A percentile compares a stretch with the other conserved stretches of the same genome.
phyloP scores from a whole-genome alignment of 2,113 vertebrate species.

The Chauna torquata region DNA sequence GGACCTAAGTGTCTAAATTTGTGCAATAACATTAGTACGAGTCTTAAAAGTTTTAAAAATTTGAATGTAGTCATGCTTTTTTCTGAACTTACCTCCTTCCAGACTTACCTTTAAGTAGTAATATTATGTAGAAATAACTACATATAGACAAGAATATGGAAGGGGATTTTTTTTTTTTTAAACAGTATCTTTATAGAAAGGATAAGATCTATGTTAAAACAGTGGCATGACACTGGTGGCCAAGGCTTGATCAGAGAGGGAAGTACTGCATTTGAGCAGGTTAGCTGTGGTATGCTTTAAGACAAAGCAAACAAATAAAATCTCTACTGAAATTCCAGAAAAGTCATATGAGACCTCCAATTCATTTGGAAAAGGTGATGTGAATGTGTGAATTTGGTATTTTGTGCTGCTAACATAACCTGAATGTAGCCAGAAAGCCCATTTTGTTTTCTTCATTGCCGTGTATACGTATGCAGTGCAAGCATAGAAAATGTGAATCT shows the following conservation, averaged over 20 bases:
- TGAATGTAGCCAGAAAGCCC: neutral
- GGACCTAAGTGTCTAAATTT: neutral
- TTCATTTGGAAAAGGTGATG: neutral
- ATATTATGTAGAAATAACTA: neutral
- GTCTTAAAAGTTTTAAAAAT: neutral
- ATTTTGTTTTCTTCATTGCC: neutral
- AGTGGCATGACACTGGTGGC: neutral
- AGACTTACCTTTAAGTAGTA: neutral
- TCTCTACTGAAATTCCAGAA: neutral
- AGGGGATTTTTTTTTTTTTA: neutral
- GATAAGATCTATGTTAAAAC: neutral
- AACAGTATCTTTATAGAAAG: neutral
- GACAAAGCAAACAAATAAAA: neutral
- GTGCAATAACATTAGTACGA: neutral
- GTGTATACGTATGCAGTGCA: accelerated
- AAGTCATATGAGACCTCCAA: neutral
- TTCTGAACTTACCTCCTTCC: neutral
- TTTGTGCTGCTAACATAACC: neutral
- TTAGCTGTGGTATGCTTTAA: neutral
- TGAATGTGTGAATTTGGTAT: neutral
- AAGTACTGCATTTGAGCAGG: neutral
- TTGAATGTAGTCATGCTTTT: neutral
- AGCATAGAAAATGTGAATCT: neutral
- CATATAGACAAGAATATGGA: neutral
- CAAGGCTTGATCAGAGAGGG: neutral